Conservation (phyloP, 2,888 invertebrate species). For the Hipparchia semele region DNA sequence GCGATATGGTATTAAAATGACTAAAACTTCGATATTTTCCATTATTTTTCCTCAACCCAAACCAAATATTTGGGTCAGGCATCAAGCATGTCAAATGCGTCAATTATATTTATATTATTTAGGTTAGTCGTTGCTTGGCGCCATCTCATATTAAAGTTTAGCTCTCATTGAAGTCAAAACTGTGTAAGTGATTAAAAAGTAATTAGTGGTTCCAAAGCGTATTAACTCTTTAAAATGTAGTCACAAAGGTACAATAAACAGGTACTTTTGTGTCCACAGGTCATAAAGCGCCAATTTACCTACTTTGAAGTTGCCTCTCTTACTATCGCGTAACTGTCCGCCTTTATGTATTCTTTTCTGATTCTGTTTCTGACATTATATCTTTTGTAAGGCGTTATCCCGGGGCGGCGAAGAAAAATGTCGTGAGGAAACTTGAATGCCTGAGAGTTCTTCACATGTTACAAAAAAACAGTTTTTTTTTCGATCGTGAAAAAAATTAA, state of each 20-base stretch:
- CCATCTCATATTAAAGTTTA: not conserved
- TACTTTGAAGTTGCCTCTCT: too few relatives aligned
- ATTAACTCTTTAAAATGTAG: too few relatives aligned
- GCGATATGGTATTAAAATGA: not conserved
- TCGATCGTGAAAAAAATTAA: too few relatives aligned
- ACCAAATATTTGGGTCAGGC: slow-evolving; percentile 42
- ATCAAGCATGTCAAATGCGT: slow-evolving; percentile 28
- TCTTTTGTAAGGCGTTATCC: too few relatives aligned
- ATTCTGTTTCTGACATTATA: too few relatives aligned
- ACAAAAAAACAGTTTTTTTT: too few relatives aligned
- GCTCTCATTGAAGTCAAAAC: slow-evolving; percentile 5
- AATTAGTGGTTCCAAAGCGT: slow-evolving; percentile 16
- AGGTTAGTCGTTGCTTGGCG: slow-evolving; percentile 22
- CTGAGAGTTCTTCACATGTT: too few relatives aligned
- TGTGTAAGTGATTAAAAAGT: slow-evolving; percentile 17
- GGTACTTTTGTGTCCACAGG: not conserved
- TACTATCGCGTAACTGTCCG: too few relatives aligned
- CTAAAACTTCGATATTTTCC: slow-evolving; percentile 37
- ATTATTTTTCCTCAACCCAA: slow-evolving; percentile 46
- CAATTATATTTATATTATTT: slow-evolving; percentile 32
- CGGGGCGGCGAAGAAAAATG: too few relatives aligned
- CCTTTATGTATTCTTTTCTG: too few relatives aligned
- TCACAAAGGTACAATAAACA: not conserved
- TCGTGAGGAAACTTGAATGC: too few relatives aligned
- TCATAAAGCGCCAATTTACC: not conserved